Evolutionary conservation across 2,113 vertebrate genomes (phyloP).

Genomic region (Corynorhinus townsendii): DNA sequence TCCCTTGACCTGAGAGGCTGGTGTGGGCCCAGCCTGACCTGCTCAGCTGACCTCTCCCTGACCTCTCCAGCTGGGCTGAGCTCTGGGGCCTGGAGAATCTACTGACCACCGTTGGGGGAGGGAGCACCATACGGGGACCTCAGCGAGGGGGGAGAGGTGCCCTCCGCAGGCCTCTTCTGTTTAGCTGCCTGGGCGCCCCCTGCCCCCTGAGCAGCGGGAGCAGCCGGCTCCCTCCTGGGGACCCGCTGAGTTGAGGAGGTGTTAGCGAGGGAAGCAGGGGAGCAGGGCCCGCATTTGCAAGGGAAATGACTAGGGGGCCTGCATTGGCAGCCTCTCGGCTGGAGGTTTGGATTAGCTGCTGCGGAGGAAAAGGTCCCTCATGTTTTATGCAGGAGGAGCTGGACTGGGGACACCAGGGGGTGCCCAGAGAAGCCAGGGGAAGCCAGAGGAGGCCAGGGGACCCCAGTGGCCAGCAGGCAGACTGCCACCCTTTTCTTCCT

Average conservation of each 20-base stretch:
- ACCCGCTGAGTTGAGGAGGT: conserved; percentile 50
- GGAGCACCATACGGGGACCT: neutral
- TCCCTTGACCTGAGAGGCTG: neutral
- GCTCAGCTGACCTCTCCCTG: neutral
- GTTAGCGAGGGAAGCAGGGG: neutral
- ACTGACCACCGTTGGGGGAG: fast-evolving
- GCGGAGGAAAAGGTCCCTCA: neutral
- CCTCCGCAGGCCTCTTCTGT: neutral
- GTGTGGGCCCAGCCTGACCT: fast-evolving
- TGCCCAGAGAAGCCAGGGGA: neutral
- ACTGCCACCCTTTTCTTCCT: neutral
- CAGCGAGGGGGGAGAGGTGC: fast-evolving
- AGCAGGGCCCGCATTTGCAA: conserved; percentile 73
- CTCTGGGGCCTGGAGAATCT: neutral
- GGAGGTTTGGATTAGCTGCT: conserved; percentile 55
- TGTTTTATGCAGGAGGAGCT: neutral
- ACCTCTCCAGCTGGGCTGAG: fast-evolving
- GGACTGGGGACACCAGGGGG: neutral
- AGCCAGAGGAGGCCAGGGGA: no score
- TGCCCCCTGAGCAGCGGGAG: no score
- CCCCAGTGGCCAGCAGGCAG: no score
- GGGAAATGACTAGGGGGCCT: conserved; percentile 73
- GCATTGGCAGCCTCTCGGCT: neutral
- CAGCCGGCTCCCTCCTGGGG: no score
- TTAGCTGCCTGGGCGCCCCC: neutral